These are phyloP conservation scores for Lysandra bellargus DNA, from an alignment of 2,888 invertebrate species.

Conservation along the genomic window DNA sequence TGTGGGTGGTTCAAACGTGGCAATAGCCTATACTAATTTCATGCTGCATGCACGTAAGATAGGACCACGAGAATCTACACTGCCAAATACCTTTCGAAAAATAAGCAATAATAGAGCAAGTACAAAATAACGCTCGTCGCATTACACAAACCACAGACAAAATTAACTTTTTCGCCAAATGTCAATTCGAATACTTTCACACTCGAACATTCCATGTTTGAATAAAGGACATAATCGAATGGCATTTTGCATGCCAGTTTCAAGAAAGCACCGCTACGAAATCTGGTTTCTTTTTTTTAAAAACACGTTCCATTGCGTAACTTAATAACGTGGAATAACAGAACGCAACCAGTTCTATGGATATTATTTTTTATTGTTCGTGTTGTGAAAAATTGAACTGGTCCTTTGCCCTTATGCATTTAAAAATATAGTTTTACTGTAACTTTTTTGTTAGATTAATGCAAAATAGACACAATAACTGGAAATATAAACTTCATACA, in stretches of 20 bases:
- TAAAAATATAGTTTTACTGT: slow-evolving; percentile 12
- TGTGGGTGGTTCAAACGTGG: background rate
- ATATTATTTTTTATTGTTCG: slow-evolving; percentile 44
- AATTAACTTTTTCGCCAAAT: slow-evolving; percentile 33
- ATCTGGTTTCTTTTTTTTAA: slow-evolving; percentile 64
- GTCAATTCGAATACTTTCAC: slow-evolving; percentile 39
- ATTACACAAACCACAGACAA: slow-evolving; percentile 16
- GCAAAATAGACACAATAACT: background rate
- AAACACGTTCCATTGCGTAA: slow-evolving; percentile 57
- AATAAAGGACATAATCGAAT: slow-evolving; percentile 40
- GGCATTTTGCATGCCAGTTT: slow-evolving; percentile 49
- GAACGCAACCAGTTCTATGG: slow-evolving; percentile 44
- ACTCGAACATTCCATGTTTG: slow-evolving; percentile 33
- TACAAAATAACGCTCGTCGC: background rate
- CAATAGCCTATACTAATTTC: background rate
- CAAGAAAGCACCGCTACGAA: slow-evolving; percentile 54
- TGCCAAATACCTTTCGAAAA: background rate
- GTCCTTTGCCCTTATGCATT: slow-evolving; percentile 42
- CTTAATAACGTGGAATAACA: slow-evolving; percentile 48
- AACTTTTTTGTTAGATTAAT: background rate
- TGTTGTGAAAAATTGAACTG: slow-evolving; percentile 48
- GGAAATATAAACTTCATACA: background rate
- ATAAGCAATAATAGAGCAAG: background rate
- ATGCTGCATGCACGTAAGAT: background rate
- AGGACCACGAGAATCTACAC: no score